A percentile compares a stretch with the other conserved stretches of the same genome.
Evolutionary conservation across 2,888 invertebrate genomes (phyloP).

Genomic region (Pheosia gnoma): DNA sequence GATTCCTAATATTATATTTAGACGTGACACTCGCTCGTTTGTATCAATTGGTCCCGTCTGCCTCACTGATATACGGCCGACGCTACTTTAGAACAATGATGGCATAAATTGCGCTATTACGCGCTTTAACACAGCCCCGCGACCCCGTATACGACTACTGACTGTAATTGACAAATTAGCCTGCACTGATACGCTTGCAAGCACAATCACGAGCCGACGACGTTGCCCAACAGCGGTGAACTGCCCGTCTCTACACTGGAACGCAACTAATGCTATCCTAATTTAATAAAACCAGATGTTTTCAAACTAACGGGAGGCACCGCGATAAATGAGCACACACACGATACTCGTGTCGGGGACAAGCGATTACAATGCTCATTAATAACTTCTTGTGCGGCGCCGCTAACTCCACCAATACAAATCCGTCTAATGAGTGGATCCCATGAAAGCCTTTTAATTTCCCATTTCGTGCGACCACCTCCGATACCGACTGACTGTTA

Average conservation of each 20-base stretch:
- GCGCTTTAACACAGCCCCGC: conserved; percentile 67
- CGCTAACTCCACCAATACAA: conserved; percentile 68
- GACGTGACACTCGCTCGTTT: conserved; percentile 84
- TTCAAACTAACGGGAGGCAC: conserved; percentile 47
- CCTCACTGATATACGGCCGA: conserved; percentile 80
- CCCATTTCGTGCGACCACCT: conserved; percentile 78
- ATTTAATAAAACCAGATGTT: conserved; percentile 50
- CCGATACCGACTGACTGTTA: conserved; percentile 77
- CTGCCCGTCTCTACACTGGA: conserved; percentile 11
- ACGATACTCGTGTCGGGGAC: conserved; percentile 65
- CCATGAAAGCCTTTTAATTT: conserved; percentile 83
- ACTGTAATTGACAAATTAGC: conserved; percentile 69
- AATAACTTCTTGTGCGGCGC: conserved; percentile 76
- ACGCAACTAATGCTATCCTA: conserved; percentile 30
- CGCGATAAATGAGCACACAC: conserved; percentile 65
- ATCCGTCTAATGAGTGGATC: conserved; percentile 79
- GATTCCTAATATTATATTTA: conserved; percentile 85
- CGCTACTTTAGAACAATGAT: conserved; percentile 84
- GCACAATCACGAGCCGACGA: conserved; percentile 52
- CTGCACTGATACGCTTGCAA: conserved; percentile 68
- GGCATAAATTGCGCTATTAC: conserved; percentile 81
- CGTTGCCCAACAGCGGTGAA: conserved; percentile 43
- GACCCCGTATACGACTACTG: conserved; percentile 61
- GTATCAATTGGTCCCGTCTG: conserved; percentile 83
- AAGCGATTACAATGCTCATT: conserved; percentile 72